Evolutionary conservation across 2,113 vertebrate genomes (phyloP).

Genomic region (Planiliza haematocheilus): DNA sequence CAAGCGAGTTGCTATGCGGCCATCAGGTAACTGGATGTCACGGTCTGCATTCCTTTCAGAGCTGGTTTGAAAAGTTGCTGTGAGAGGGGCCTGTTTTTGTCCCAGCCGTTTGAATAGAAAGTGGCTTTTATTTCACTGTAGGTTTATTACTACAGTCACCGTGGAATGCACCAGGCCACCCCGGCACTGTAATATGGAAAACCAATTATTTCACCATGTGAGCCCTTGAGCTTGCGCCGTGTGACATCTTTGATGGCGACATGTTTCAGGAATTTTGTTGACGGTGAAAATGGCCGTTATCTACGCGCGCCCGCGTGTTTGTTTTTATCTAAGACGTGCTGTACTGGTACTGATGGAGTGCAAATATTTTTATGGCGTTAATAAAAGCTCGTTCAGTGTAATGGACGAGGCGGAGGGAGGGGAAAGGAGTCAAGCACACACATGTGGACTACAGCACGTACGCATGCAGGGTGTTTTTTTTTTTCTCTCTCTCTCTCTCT

Average conservation of each 20-base stretch:
- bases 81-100: conserved; percentile 67
- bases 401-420: background rate
- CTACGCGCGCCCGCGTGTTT: background rate
- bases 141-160: background rate
- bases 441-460: conserved; percentile 65
- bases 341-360: background rate
- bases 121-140: conserved; percentile 60
- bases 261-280: too few relatives aligned
- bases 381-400: conserved; percentile 17
- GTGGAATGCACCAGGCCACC: background rate
- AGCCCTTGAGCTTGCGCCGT: too few relatives aligned
- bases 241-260: background rate
- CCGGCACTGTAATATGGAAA: conserved; percentile 1
- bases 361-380: conserved; percentile 14
- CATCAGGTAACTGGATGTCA: conserved; percentile 77
- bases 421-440: conserved; percentile 20
- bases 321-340: background rate
- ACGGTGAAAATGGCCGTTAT: too few relatives aligned
- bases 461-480: conserved; percentile 16
- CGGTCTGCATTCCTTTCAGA: conserved; percentile 66
- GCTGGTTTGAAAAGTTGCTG: conserved; percentile 62
- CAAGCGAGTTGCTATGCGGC: conserved; percentile 63
- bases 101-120: conserved; percentile 40
- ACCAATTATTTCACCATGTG: background rate
- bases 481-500: background rate